Evolutionary conservation across 2,888 invertebrate genomes (phyloP).

Genomic region (Glaucopsyche alexis): DNA sequence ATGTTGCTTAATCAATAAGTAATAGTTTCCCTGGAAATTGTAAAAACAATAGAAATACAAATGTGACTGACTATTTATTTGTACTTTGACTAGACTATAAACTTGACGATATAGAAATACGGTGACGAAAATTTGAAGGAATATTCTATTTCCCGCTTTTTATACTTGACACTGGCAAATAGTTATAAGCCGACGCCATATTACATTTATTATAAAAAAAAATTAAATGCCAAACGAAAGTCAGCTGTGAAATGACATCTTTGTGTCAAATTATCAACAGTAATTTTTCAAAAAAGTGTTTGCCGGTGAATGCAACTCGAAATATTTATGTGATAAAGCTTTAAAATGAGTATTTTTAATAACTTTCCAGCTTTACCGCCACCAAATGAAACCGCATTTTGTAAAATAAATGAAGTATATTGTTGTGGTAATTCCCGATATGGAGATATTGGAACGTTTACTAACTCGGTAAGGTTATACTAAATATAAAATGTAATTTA

Average conservation of each 20-base stretch:
- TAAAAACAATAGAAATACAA: too few species aligned
- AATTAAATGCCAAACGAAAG: neutral
- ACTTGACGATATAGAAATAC: too few species aligned
- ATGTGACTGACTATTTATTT: too few species aligned
- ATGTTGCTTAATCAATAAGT: too few species aligned
- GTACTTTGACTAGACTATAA: too few species aligned
- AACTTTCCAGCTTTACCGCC: constrained; percentile 75
- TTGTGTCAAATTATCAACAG: constrained; percentile 6
- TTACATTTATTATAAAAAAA: too few species aligned
- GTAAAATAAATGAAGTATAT: constrained; percentile 82
- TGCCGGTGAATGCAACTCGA: constrained; percentile 42
- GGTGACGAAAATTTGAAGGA: too few species aligned
- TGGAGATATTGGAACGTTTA: constrained; percentile 79
- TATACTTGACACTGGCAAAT: too few species aligned
- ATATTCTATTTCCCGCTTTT: too few species aligned
- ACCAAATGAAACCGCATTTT: constrained; percentile 78
- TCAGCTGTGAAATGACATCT: constrained; percentile 2
- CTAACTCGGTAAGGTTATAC: constrained; percentile 78
- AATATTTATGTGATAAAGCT: constrained; percentile 29
- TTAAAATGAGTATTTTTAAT: constrained; percentile 74
- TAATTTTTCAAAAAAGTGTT: constrained; percentile 30
- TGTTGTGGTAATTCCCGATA: constrained; percentile 79
- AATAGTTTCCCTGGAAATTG: too few species aligned
- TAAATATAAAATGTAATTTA: constrained; percentile 25
- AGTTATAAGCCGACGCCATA: too few species aligned